These are phyloP conservation scores for Corydoras sp. DNA, from an alignment of 2,113 vertebrate species.

Conservation along the genomic window DNA sequence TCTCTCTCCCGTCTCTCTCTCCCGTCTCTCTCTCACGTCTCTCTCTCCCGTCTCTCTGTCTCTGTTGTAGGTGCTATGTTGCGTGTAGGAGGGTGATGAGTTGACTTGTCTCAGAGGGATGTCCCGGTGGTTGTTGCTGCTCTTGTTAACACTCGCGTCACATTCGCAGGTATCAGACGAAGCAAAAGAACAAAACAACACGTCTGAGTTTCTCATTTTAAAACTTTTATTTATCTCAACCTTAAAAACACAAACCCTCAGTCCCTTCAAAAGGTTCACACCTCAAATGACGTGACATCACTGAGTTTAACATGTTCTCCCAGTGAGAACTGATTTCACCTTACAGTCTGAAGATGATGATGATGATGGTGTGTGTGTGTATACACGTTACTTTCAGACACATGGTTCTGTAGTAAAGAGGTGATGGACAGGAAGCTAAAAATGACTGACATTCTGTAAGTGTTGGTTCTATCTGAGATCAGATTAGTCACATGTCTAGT, in stretches of 20 bases:
- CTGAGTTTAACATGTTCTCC: too few relatives aligned
- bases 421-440: neutral
- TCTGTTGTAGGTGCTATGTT: slow-evolving; percentile 23
- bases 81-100: slow-evolving; percentile 1
- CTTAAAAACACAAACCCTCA: neutral
- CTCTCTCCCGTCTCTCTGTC: neutral
- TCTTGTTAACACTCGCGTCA: slow-evolving; percentile 35
- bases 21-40: too few relatives aligned
- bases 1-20: too few relatives aligned
- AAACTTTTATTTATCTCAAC: too few relatives aligned
- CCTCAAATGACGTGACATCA: too few relatives aligned
- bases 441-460: neutral
- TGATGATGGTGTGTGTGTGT: too few relatives aligned
- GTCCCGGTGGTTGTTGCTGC: slow-evolving; percentile 34
- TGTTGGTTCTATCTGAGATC: neutral
- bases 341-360: too few relatives aligned
- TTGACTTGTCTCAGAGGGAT: slow-evolving; percentile 31
- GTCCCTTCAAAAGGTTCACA: too few relatives aligned
- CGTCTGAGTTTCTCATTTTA: too few relatives aligned
- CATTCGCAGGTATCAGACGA: slow-evolving; percentile 32
- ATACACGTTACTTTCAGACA: too few relatives aligned
- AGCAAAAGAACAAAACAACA: neutral
- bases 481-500: neutral
- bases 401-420: too few relatives aligned
- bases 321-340: too few relatives aligned